Evolutionary conservation across 2,888 invertebrate species (phyloP), one percentile per base, ranked within the genome.

Genomic region (Agrochola macilenta): DNA sequence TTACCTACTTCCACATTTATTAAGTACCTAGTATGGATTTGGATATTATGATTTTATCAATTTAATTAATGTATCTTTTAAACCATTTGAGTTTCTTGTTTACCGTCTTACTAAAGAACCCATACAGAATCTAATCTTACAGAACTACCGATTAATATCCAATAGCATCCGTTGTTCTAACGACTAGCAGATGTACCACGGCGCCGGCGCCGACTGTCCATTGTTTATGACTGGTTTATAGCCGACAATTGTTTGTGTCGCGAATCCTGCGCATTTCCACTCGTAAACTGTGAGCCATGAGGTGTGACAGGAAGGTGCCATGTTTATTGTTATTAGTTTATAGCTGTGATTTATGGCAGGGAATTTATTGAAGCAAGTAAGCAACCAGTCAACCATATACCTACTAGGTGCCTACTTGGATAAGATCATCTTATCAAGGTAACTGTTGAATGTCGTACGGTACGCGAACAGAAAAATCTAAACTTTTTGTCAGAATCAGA

Each of bases 131-230:
- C 12, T 35, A 17, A 74, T 65, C 64, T 69, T 26, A 64, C 58
- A 58, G 23, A 81, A 64, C 64, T 82, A 46, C 23, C 17, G 52
- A 82, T 84, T 71, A 75, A 77, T 69, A 77, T 74, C 43, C 69
- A 82, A 82, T 85, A 73, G 52, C 79, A 82, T 88, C 83, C 81
- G 82, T 64, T 64, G 46, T 58, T 30, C 39, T 82, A 82, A 88
- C 88, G 81, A 65, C n/a, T 61, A 72, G 65, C 91, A 91, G 83
- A 91, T 91, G 91, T 78, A 43, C 9, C 7, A 43, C 71, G 87
- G 92, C 95, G 95, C 94, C 95, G 93, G 94, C 94, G 95, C 94
- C 89, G 87, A 46, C 75, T 72, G 85, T 79, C 71, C 63, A 74
- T 54, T 92, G 92, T 93, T 92, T 92, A 91, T 76, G 26, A 26